Evolutionary conservation across 2,113 vertebrate species (phyloP).

Genomic region (Galemys pyrenaicus): DNA sequence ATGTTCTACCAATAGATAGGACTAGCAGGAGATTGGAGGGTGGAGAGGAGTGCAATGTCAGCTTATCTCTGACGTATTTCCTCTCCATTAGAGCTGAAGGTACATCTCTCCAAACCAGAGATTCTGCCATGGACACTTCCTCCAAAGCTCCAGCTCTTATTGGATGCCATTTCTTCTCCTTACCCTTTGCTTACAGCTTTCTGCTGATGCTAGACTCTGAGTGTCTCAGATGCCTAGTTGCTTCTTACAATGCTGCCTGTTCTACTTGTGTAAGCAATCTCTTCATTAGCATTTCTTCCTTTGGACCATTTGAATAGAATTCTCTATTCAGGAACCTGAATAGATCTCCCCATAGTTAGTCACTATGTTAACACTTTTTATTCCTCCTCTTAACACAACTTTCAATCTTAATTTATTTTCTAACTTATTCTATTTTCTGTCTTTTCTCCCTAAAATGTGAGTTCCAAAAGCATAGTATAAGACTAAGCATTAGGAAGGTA

Average conservation of each 20-base stretch:
- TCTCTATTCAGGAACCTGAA: background rate
- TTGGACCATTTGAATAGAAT: background rate
- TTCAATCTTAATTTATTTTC: background rate
- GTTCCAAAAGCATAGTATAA: background rate
- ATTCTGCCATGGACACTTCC: background rate
- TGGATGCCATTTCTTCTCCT: background rate
- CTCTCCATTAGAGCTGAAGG: background rate
- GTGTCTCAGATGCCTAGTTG: background rate
- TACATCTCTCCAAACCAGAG: fast-evolving
- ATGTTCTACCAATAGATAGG: background rate
- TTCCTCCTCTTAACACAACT: background rate
- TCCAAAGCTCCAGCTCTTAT: background rate
- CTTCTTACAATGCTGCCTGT: background rate
- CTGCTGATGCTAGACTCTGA: background rate
- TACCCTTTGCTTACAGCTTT: background rate
- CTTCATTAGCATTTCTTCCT: background rate
- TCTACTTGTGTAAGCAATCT: background rate
- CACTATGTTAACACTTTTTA: background rate
- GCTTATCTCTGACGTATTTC: background rate
- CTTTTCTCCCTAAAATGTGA: background rate
- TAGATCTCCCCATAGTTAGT: background rate
- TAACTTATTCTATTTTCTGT: background rate
- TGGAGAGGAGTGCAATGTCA: background rate
- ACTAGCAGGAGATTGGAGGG: background rate
- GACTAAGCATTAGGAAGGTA: background rate